These are phyloP conservation scores for Chelon auratus DNA, from an alignment of 2,797 vertebrate species.

Conservation along the genomic window DNA sequence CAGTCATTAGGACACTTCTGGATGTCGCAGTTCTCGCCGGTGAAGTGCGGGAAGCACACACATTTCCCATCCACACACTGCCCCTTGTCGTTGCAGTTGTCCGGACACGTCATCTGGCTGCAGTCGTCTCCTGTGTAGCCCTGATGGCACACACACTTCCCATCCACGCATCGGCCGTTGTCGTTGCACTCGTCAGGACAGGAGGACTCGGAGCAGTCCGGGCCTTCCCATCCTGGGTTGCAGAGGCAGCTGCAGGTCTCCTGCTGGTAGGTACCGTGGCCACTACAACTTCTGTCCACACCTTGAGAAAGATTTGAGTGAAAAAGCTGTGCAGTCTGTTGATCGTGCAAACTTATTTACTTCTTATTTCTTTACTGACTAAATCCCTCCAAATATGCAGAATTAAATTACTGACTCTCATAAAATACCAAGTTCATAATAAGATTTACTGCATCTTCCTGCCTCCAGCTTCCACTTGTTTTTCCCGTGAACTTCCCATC, in stretches of 20 bases:
- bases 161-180: constrained; percentile 86
- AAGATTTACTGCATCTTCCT: too few species aligned
- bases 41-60: constrained; percentile 85
- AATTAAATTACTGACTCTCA: not conserved
- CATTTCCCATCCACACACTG: constrained; percentile 87
- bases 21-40: constrained; percentile 85
- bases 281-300: constrained; percentile 83
- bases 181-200: constrained; percentile 88
- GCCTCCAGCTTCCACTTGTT: not conserved
- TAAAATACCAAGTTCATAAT: too few species aligned
- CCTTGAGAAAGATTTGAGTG: constrained; percentile 59
- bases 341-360: not conserved
- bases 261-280: constrained; percentile 82
- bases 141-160: constrained; percentile 85
- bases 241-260: constrained; percentile 87
- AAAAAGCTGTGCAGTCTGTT: not conserved
- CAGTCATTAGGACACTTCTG: constrained; percentile 87
- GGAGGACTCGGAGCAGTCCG: constrained; percentile 83
- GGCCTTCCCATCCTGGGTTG: constrained; percentile 88
- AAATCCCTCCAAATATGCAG: not conserved
- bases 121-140: constrained; percentile 87
- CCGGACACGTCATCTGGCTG: constrained; percentile 82
- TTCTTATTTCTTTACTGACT: not conserved
- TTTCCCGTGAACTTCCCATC: not conserved
- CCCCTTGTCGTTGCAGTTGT: constrained; percentile 88